Evolutionary conservation across 2,888 invertebrate genomes (phyloP).

Genomic region (Chalcis sispes): DNA sequence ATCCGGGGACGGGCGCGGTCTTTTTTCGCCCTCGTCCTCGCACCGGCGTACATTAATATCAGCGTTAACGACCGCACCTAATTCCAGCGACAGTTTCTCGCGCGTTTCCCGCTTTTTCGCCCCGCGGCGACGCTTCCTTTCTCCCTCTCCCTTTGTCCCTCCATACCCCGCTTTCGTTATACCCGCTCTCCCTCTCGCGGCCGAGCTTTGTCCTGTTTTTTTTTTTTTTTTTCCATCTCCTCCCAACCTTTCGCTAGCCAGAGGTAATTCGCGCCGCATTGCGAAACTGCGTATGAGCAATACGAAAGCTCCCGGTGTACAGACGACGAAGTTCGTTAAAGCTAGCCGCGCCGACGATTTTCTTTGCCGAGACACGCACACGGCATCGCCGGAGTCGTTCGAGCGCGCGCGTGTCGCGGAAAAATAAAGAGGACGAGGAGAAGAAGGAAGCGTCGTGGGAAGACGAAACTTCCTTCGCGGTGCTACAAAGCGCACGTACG

Average conservation of each 20-base stretch:
- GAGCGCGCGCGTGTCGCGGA: no score
- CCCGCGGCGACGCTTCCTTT: slow-evolving; percentile 12
- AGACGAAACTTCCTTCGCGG: no score
- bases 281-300: slow-evolving; percentile 33
- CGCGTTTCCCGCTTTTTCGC: slow-evolving; percentile 56
- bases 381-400: no score
- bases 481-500: no score
- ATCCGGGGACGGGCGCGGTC: no score
- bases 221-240: background rate
- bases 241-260: background rate
- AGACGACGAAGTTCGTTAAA: slow-evolving; percentile 66
- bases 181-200: background rate
- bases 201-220: slow-evolving; percentile 4
- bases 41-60: slow-evolving; percentile 60
- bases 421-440: no score
- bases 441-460: no score
- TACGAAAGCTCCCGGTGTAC: slow-evolving; percentile 45
- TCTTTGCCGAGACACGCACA: background rate
- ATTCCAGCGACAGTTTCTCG: slow-evolving; percentile 56
- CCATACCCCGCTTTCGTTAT: background rate
- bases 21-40: slow-evolving; percentile 14
- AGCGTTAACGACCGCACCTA: slow-evolving; percentile 60
- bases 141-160: slow-evolving; percentile 3
- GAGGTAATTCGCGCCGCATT: slow-evolving; percentile 29
- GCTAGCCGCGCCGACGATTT: slow-evolving; percentile 49